Base-by-base conservation (phyloP, 2,797 vertebrate genomes). In the Taenioides sp. region DNA sequence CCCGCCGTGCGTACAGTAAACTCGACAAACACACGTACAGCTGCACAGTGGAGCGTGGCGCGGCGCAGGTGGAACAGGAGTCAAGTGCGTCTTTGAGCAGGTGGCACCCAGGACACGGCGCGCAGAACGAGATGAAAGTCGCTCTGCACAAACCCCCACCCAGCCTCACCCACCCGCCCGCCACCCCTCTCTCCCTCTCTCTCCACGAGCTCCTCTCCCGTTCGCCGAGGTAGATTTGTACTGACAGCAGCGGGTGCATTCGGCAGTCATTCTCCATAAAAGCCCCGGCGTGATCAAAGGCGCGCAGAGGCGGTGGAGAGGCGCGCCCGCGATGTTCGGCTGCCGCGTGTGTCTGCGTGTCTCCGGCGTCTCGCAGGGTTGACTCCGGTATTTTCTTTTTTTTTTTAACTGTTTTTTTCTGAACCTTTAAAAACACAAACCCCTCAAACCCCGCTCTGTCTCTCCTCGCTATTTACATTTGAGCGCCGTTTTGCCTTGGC, bases 201-300 rank as follows among this genome's bases (percentile, higher is more conserved):
- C 47, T 63, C 20, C 34, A 28, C 28, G 59, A 43, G 65, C 37
- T n/a, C 54, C 69, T 43, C 57, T 63, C 71, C 22, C 86, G 50
- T 75, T 84, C 86, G 82, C 70, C 88, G 92, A 92, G 84, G 89
- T 73, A 91, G 90, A 93, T 94, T 93, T 93, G 92, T 93, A 90
- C 89, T 92, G 92, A 93, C 94, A 94, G 94, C 91, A 92, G 89
- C 88, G 90, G 86, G 91, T 88, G 92, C 91, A 81, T 90, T 87
- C 89, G 86, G 90, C 91, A 93, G 92, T 94, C 93, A 91, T 90
- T 90, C 85, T 84, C 85, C 89, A 92, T 94, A 92, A 94, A 93
- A 94, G 93, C 82, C 89, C 88, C 80, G 77, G 83, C 59, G 66
- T 93, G 93, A 95, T 95, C 93, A 94, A 95, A 94, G 93, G 71